Conservation (phyloP, 2,113 vertebrate species). For the Lota lota region DNA sequence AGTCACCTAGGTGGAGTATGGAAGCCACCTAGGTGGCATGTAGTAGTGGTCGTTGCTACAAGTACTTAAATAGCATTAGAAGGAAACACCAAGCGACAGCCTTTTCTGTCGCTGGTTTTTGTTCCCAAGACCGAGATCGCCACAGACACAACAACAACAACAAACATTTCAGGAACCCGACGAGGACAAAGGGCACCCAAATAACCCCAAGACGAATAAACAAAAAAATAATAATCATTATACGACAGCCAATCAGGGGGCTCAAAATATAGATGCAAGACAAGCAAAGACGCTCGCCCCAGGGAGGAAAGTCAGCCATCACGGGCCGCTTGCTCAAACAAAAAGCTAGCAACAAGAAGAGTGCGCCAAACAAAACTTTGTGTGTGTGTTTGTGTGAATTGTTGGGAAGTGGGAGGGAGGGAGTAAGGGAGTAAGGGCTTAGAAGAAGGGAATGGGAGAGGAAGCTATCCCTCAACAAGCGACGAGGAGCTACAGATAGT, state of each 20-base stretch:
- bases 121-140: background rate
- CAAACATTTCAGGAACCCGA: background rate
- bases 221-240: slow-evolving; percentile 15
- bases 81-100: too few relatives aligned
- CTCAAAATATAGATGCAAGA: slow-evolving; percentile 19
- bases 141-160: background rate
- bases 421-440: background rate
- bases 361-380: slow-evolving; percentile 9
- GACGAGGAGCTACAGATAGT: background rate
- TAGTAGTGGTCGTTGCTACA: too few relatives aligned
- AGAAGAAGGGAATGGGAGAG: slow-evolving; percentile 31
- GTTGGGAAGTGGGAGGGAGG: too few relatives aligned
- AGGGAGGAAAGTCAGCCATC: background rate
- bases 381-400: slow-evolving; percentile 12
- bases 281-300: slow-evolving; percentile 10
- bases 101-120: too few relatives aligned
- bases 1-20: too few relatives aligned
- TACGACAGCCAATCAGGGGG: slow-evolving; percentile 6
- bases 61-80: too few relatives aligned
- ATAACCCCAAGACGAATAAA: slow-evolving; percentile 6
- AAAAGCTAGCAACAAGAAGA: slow-evolving; percentile 1
- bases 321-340: slow-evolving; percentile 21
- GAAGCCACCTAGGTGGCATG: too few relatives aligned
- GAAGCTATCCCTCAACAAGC: slow-evolving; percentile 19
- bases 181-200: background rate